Evolutionary conservation across 2,888 invertebrate species (phyloP).

Genomic region (Ectobius pallidus): DNA sequence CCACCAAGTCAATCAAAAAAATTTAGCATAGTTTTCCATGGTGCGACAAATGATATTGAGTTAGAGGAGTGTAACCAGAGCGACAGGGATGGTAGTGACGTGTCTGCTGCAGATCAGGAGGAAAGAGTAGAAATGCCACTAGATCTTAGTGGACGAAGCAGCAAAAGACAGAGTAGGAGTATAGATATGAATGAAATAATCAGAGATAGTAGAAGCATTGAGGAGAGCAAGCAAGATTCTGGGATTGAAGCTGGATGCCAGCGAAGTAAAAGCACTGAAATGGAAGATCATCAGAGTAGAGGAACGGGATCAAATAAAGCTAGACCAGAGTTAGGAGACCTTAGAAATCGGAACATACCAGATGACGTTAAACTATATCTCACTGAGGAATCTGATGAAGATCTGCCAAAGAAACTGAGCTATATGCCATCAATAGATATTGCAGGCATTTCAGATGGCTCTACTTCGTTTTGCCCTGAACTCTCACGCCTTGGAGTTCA

Average conservation of each 20-base stretch:
- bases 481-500: constrained; percentile 30
- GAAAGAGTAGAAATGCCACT: background rate
- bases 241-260: background rate
- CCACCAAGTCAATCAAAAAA: background rate
- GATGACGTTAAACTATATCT: constrained; percentile 22
- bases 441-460: constrained; percentile 24
- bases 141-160: background rate
- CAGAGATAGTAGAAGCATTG: background rate
- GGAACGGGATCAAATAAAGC: background rate
- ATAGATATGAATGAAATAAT: background rate
- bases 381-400: constrained; percentile 31
- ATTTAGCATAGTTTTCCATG: background rate
- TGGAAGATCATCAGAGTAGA: background rate
- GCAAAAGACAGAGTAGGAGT: background rate
- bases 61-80: background rate
- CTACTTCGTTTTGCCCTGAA: constrained; percentile 37
- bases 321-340: background rate
- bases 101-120: background rate
- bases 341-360: constrained; percentile 4
- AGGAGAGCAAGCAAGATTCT: background rate
- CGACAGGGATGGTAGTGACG: background rate
- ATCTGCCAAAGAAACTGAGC: background rate
- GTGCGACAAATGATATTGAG: background rate
- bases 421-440: background rate
- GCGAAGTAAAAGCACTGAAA: background rate